These are phyloP conservation scores for Thamnophis elegans DNA, from an alignment of 2,797 vertebrate species.

Conservation along the genomic window DNA sequence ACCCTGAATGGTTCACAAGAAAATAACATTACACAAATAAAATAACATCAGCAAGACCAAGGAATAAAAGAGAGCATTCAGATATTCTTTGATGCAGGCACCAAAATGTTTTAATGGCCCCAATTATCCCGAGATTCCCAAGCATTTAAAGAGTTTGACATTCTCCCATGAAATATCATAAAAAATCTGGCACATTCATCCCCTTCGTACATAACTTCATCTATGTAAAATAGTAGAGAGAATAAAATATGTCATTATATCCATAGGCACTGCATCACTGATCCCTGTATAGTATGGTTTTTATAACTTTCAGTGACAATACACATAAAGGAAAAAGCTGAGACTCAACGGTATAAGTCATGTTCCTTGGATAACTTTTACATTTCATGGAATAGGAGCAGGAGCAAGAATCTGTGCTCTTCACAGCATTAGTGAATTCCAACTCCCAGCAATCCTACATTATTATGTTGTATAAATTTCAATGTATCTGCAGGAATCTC, in stretches of 20 bases:
- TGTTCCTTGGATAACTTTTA: not conserved
- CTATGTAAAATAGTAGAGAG: not conserved
- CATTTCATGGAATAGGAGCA: not conserved
- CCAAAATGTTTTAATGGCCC: not conserved
- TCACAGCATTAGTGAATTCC: not conserved
- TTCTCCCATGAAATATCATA: not conserved
- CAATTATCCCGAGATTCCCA: not conserved
- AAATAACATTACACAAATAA: not conserved
- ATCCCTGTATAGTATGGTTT: not conserved
- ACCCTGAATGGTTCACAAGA: not conserved
- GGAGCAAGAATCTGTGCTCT: not conserved
- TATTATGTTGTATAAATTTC: not conserved
- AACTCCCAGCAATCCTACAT: not conserved
- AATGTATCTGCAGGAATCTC: not conserved
- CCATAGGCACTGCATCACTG: not conserved
- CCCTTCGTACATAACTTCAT: not conserved
- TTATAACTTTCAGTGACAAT: not conserved
- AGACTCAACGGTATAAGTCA: not conserved
- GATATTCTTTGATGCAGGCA: not conserved
- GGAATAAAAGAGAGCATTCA: not conserved
- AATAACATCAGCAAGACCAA: not conserved
- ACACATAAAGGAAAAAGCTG: not conserved
- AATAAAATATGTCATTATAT: not conserved
- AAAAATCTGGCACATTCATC: not conserved
- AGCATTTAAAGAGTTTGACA: not conserved